Evolutionary conservation across 2,888 invertebrate species (phyloP).

Genomic region (Ganaspis brasiliensis): DNA sequence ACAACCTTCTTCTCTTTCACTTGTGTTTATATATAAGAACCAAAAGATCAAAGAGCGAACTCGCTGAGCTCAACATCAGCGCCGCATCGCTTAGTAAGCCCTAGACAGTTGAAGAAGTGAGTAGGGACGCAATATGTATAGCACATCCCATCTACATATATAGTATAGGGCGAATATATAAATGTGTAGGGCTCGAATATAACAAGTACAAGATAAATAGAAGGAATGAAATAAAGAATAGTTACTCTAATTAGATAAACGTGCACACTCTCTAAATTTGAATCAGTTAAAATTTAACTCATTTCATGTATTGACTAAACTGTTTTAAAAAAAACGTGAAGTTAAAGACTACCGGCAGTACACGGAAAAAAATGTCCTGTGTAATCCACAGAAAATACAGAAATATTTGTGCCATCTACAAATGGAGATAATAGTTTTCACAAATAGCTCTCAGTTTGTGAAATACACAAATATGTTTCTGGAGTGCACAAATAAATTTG

Average conservation of each 20-base stretch:
- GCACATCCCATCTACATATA: background rate
- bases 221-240: slow-evolving; percentile 11
- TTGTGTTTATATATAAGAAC: slow-evolving; percentile 78
- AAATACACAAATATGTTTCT: too few relatives aligned
- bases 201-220: slow-evolving; percentile 6
- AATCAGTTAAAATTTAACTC: too few relatives aligned
- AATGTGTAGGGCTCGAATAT: background rate
- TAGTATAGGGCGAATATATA: background rate
- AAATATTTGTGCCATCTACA: too few relatives aligned
- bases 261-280: too few relatives aligned
- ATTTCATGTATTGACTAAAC: too few relatives aligned
- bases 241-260: slow-evolving; percentile 1
- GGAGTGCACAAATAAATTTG: too few relatives aligned
- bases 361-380: too few relatives aligned
- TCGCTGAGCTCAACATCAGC: slow-evolving; percentile 75
- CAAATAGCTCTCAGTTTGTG: too few relatives aligned
- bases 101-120: background rate
- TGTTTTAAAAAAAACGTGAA: too few relatives aligned
- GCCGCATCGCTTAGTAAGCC: slow-evolving; percentile 69
- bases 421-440: too few relatives aligned
- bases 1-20: slow-evolving; percentile 49
- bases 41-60: slow-evolving; percentile 78
- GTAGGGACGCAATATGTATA: background rate
- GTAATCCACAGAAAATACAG: too few relatives aligned
- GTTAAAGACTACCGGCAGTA: too few relatives aligned